These are phyloP conservation scores for Furcula furcula DNA, from an alignment of 2,888 invertebrate species.

Conservation along the genomic window DNA sequence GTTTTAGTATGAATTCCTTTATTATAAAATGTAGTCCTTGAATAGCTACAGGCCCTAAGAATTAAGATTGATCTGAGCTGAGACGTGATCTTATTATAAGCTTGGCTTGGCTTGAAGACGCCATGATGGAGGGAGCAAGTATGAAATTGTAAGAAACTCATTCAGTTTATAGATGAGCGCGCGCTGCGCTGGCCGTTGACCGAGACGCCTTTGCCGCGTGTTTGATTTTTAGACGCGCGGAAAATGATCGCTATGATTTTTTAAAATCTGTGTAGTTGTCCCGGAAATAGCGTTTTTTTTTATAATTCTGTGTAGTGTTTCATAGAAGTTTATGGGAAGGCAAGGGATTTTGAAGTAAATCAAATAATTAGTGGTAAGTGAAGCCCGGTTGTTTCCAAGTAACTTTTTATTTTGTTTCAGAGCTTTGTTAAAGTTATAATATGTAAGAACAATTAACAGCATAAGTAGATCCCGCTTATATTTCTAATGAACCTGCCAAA, in stretches of 20 bases:
- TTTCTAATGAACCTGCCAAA: no score
- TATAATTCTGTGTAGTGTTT: constrained; percentile 32
- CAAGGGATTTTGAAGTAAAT: constrained; percentile 40
- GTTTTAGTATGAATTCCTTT: no score
- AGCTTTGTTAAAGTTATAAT: no score
- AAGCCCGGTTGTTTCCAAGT: constrained; percentile 56
- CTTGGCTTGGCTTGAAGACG: constrained; percentile 18
- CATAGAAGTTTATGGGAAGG: constrained; percentile 37
- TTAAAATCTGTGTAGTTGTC: constrained; percentile 31
- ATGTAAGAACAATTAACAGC: no score
- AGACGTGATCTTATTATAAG: no score
- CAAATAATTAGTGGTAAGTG: constrained; percentile 54
- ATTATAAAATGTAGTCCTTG: no score
- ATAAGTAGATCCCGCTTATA: no score
- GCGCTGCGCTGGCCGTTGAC: constrained; percentile 35
- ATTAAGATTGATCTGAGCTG: no score
- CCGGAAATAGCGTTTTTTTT: neutral
- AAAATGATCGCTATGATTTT: constrained; percentile 34
- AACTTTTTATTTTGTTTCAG: no score
- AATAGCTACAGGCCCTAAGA: no score
- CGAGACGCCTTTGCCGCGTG: constrained; percentile 38
- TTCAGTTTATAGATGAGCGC: constrained; percentile 63
- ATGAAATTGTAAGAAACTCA: constrained; percentile 42
- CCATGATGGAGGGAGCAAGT: constrained; percentile 28
- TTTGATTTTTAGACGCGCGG: constrained; percentile 39